Conservation (phyloP, 2,888 invertebrate species). For the Chorisops tibialis region DNA sequence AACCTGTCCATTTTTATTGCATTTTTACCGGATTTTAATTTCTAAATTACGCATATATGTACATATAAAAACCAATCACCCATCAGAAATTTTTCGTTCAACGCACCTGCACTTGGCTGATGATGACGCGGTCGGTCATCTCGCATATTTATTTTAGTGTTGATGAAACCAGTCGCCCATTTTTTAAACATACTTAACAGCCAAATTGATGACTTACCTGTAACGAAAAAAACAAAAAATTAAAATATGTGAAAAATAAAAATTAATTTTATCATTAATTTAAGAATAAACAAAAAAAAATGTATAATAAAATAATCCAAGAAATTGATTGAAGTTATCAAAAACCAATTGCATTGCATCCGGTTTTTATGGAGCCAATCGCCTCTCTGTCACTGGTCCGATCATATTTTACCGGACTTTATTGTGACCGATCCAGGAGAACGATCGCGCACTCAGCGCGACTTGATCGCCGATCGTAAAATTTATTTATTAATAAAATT, state of each 20-base stretch:
- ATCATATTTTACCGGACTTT: conserved; percentile 19
- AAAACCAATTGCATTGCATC: conserved; percentile 22
- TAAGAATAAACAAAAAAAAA: conserved; percentile 2
- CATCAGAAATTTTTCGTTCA: no score
- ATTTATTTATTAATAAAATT: conserved; percentile 29
- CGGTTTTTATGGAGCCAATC: conserved; percentile 19
- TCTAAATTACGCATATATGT: no score
- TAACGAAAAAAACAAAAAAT: neutral
- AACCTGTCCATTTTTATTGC: no score
- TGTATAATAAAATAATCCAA: neutral
- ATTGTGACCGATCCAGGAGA: neutral
- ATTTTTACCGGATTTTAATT: no score
- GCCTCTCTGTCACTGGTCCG: neutral
- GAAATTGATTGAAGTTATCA: conserved; percentile 30
- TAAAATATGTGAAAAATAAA: no score
- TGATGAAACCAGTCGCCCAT: no score
- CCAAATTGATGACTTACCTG: conserved; percentile 10
- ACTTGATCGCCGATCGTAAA: conserved; percentile 10
- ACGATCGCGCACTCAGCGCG: neutral
- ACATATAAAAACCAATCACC: no score
- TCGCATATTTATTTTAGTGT: no score
- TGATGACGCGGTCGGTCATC: no score
- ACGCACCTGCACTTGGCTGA: no score
- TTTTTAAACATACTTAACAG: neutral
- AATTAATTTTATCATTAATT: conserved; percentile 5